These are phyloP conservation scores for Crotalus tigris DNA, from an alignment of 2,113 vertebrate genomes.

Conservation along the genomic window DNA sequence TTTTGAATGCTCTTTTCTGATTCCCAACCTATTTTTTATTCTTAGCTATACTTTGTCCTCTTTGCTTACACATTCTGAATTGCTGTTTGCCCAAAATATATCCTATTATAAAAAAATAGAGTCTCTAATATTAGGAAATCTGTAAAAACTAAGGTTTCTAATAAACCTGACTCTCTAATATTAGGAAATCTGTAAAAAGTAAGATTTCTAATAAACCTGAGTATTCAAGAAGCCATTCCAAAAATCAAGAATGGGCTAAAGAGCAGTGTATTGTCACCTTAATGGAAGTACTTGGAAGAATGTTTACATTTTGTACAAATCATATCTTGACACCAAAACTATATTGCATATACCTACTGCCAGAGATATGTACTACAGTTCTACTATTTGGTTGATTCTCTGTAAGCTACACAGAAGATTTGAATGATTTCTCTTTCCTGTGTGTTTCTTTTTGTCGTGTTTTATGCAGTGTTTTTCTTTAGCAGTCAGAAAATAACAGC, in stretches of 20 bases:
- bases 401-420: neutral
- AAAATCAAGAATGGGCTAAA: conserved; percentile 31
- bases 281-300: conserved; percentile 6
- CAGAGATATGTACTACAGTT: neutral
- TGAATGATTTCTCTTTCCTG: neutral
- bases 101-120: conserved; percentile 41
- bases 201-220: conserved; percentile 36
- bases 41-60: conserved; percentile 32
- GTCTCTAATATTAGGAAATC: conserved; percentile 27
- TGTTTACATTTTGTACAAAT: conserved; percentile 3
- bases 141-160: conserved; percentile 30
- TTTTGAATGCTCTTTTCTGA: conserved; percentile 30
- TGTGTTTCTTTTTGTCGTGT: conserved; percentile 11
- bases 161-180: conserved; percentile 38
- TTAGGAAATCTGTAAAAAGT: conserved; percentile 33
- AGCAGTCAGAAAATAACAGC: conserved; percentile 5
- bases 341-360: neutral
- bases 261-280: neutral
- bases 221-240: conserved; percentile 36
- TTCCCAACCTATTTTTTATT: conserved; percentile 45
- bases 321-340: neutral
- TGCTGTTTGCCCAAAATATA: conserved; percentile 42
- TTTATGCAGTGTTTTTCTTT: conserved; percentile 24
- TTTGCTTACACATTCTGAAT: conserved; percentile 26
- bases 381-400: neutral